Evolutionary conservation across 2,113 vertebrate genomes (phyloP).

Genomic region (Anarhynchus alexandrinus): DNA sequence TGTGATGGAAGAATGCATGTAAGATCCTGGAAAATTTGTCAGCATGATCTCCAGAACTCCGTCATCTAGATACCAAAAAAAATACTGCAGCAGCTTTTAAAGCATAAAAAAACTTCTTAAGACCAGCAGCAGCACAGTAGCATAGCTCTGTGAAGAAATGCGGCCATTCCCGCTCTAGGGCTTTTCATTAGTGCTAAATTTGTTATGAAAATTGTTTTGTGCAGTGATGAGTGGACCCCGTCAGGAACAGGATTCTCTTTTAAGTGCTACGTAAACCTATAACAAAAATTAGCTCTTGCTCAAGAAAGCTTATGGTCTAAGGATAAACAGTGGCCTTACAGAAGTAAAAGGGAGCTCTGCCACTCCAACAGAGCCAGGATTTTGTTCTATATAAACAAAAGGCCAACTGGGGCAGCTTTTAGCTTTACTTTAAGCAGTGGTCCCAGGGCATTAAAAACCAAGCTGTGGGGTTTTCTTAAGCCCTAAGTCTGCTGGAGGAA

Average conservation of each 20-base stretch:
- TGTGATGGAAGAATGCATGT: neutral
- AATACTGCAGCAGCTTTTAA: neutral
- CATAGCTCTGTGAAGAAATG: neutral
- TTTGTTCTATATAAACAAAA: conserved; percentile 15
- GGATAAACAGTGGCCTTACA: neutral
- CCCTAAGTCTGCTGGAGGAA: neutral
- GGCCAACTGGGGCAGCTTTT: conserved; percentile 5
- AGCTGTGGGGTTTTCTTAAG: neutral
- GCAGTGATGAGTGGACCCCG: neutral
- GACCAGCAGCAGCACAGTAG: neutral
- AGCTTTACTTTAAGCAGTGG: neutral
- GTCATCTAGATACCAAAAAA: neutral
- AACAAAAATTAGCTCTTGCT: conserved; percentile 39
- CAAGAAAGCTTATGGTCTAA: neutral
- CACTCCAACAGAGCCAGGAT: neutral
- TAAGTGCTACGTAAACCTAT: conserved; percentile 16
- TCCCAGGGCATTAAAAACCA: neutral
- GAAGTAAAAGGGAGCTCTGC: conserved; percentile 16
- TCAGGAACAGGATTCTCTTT: neutral
- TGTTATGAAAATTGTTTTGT: neutral
- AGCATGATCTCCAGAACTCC: neutral
- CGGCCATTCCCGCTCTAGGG: neutral
- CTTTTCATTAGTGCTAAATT: neutral
- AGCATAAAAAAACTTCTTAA: neutral
- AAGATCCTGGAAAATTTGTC: neutral